Percentiles rank a stretch among this genome's conserved stretches.
These are phyloP conservation scores for Deilephila porcellus DNA, from an alignment of 2,888 invertebrate species.

Conservation along the genomic window DNA sequence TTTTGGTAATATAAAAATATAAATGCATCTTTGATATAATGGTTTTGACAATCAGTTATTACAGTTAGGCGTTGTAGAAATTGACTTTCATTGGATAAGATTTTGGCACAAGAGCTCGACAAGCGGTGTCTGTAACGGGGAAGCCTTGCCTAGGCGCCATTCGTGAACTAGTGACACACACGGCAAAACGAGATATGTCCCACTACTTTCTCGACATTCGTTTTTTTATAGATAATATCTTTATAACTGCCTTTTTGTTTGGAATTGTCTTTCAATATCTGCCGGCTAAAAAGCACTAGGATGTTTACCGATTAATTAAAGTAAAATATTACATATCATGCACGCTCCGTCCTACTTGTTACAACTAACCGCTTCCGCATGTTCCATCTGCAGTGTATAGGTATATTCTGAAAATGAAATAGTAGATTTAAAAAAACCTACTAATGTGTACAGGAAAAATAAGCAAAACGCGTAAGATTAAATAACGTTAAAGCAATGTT, in stretches of 20 bases:
- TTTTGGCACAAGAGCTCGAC: constrained; percentile 35
- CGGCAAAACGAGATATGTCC: neutral
- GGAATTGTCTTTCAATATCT: neutral
- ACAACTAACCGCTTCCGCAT: too few species aligned
- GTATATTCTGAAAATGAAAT: too few species aligned
- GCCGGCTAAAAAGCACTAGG: too few species aligned
- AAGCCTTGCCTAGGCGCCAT: constrained; percentile 27
- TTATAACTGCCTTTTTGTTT: neutral
- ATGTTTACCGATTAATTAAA: neutral
- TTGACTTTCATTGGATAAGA: constrained; percentile 33
- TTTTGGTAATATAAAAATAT: too few species aligned
- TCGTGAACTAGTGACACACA: constrained; percentile 23
- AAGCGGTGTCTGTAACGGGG: constrained; percentile 39
- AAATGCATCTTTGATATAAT: neutral
- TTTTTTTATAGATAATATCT: neutral
- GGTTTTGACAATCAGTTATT: neutral
- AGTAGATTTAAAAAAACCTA: too few species aligned
- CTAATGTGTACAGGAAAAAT: too few species aligned
- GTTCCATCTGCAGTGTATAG: too few species aligned
- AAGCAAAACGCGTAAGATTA: neutral
- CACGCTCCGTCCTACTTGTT: too few species aligned
- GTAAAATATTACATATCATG: too few species aligned
- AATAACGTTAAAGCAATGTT: neutral
- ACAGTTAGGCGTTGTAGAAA: constrained; percentile 31
- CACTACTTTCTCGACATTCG: constrained; percentile 23